Evolutionary conservation across 2,113 vertebrate species (phyloP).

Genomic region (Chroicocephalus ridibundus): DNA sequence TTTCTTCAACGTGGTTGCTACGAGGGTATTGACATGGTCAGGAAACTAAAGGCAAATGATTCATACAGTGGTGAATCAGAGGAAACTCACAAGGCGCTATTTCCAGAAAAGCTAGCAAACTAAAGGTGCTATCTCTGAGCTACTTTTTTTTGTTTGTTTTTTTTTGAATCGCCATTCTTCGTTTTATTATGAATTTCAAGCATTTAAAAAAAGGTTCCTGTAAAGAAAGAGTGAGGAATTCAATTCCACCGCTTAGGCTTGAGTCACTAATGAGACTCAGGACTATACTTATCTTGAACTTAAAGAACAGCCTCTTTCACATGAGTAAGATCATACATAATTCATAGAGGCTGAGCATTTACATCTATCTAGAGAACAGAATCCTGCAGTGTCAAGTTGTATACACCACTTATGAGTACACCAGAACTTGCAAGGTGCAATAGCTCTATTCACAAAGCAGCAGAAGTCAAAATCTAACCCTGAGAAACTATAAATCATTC

Average conservation of each 20-base stretch:
- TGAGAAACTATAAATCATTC: not conserved
- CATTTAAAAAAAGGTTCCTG: not conserved
- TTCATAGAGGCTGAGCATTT: not conserved
- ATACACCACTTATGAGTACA: rapidly evolving
- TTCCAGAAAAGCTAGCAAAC: not conserved
- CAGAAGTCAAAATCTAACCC: not conserved
- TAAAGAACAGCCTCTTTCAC: not conserved
- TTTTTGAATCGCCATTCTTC: not conserved
- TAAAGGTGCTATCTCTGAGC: not conserved
- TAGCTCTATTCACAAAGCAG: not conserved
- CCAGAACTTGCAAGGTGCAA: not conserved
- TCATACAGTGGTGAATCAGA: not conserved
- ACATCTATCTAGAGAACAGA: not conserved
- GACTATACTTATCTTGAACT: not conserved
- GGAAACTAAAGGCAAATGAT: not conserved
- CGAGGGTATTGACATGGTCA: not conserved
- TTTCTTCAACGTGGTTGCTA: not conserved
- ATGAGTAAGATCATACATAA: not conserved
- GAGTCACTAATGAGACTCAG: not conserved
- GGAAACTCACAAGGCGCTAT: not conserved
- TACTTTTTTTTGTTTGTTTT: not conserved
- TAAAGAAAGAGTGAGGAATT: not conserved
- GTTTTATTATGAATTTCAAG: not conserved
- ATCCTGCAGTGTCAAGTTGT: not conserved
- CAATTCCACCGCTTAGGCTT: not conserved